Evolutionary conservation across 2,797 vertebrate species (phyloP).

Genomic region (Takifugu ocellatus): DNA sequence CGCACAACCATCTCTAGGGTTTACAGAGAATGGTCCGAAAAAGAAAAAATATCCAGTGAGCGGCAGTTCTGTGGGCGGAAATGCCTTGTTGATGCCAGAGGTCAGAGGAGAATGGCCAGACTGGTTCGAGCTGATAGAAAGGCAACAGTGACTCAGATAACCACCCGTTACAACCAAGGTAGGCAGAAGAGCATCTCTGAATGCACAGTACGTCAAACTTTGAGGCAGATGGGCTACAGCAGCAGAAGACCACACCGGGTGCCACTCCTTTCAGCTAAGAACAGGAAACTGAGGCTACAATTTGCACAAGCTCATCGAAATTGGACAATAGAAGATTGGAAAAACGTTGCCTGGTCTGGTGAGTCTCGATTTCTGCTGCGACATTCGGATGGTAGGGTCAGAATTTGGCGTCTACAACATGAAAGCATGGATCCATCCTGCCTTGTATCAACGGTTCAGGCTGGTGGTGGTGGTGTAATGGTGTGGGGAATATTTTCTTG

Average conservation of each 20-base stretch:
- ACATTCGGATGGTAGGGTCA: too few species aligned
- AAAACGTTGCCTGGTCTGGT: too few species aligned
- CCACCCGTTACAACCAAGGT: constrained; percentile 5
- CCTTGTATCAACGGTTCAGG: too few species aligned
- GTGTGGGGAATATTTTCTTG: too few species aligned
- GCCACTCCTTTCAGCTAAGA: too few species aligned
- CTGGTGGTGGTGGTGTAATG: too few species aligned
- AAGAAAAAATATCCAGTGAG: constrained; percentile 16
- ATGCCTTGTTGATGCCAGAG: constrained; percentile 52
- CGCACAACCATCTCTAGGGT: background rate
- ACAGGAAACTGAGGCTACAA: too few species aligned
- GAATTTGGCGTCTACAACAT: too few species aligned
- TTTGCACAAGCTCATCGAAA: too few species aligned
- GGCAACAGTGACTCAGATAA: constrained; percentile 6
- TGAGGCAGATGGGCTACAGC: constrained; percentile 3
- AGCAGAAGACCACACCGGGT: background rate
- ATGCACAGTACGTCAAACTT: background rate
- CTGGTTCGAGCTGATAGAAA: constrained; percentile 19
- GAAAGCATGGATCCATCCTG: too few species aligned
- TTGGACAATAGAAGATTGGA: too few species aligned
- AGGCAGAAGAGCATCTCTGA: constrained; percentile 2
- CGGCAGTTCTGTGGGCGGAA: constrained; percentile 16
- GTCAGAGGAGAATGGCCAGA: constrained; percentile 52
- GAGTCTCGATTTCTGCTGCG: too few species aligned
- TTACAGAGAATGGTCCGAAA: background rate